phyloP scores from a whole-genome alignment of 2,113 vertebrate species.

The Origma solitaria region DNA sequence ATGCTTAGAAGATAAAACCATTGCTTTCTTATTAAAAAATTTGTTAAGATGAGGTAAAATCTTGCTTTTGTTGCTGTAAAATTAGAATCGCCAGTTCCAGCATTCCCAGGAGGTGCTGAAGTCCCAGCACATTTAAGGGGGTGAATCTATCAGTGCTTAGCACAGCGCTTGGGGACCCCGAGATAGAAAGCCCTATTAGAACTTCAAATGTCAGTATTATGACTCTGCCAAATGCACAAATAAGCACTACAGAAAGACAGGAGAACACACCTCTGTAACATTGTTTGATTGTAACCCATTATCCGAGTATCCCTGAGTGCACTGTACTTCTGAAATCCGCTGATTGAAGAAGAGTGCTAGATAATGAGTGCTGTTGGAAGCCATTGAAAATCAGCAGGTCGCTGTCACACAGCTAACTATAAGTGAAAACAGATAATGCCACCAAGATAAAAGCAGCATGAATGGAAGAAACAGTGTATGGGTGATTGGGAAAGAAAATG shows the following conservation, averaged over 20 bases:
- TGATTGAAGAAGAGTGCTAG: constrained; percentile 25
- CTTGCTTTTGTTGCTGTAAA: background rate
- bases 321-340: background rate
- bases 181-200: background rate
- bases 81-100: background rate
- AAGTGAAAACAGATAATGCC: constrained; percentile 14
- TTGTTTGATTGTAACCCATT: background rate
- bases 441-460: background rate
- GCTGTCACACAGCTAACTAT: background rate
- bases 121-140: background rate
- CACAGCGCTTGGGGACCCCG: background rate
- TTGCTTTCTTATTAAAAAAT: background rate
- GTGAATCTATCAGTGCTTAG: background rate
- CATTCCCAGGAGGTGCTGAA: background rate
- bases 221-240: background rate
- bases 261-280: background rate
- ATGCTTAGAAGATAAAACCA: background rate
- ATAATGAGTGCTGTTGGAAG: constrained; percentile 20
- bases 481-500: background rate
- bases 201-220: background rate
- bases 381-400: constrained; percentile 31
- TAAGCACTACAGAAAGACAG: background rate
- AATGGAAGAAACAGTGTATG: background rate
- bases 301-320: background rate
- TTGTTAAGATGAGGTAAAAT: background rate